A percentile compares a stretch with the other conserved stretches of the same genome.
phyloP scores from a whole-genome alignment of 2,797 vertebrate genomes.

The Schizothorax lantsangensis region DNA sequence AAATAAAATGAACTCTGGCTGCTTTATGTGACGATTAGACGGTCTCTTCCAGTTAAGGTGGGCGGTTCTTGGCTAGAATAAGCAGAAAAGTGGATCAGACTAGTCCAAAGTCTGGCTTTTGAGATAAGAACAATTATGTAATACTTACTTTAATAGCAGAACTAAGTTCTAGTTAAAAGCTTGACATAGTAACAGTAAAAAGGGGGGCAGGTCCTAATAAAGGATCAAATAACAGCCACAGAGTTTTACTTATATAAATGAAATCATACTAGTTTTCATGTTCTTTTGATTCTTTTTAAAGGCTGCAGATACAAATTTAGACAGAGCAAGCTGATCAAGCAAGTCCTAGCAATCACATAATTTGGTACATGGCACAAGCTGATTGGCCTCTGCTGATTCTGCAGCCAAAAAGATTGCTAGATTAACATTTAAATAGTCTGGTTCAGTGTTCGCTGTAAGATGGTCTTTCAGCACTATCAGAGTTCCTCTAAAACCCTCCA shows the following conservation, averaged over 20 bases:
- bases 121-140: background rate
- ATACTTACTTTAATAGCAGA: background rate
- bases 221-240: background rate
- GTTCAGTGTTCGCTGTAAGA: background rate
- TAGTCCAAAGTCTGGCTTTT: constrained; percentile 24
- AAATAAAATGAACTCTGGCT: constrained; percentile 13
- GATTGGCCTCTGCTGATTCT: background rate
- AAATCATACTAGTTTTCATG: background rate
- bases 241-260: background rate
- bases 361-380: background rate
- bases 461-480: background rate
- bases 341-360: background rate
- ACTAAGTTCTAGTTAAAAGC: background rate
- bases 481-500: background rate
- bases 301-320: background rate
- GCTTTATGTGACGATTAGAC: background rate
- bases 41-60: constrained; percentile 8
- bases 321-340: background rate
- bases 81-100: constrained; percentile 12
- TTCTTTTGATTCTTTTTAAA: background rate
- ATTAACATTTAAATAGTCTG: background rate
- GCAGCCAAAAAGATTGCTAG: background rate
- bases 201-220: background rate
- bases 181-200: background rate
- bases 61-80: constrained; percentile 10